Evolutionary conservation across 2,888 invertebrate genomes (phyloP), one percentile per base, ranked within the genome.

Genomic region (Barypeithes pellucidus): DNA sequence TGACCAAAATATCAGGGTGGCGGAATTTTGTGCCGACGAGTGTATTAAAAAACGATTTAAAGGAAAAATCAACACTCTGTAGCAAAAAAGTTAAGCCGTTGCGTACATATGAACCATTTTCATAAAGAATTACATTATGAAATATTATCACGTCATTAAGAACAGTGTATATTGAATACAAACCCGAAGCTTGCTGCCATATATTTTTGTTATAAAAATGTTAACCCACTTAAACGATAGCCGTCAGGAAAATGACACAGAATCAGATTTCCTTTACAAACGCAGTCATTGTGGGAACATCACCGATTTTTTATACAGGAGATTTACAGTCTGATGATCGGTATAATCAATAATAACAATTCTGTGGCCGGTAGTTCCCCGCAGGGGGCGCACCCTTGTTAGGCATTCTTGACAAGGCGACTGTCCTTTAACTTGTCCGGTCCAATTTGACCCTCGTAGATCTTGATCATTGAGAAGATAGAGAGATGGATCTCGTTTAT

Each of bases 381-480:
- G 78, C 82, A 79, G 82, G 83, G 80, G 80, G 81, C 75, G 75
- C 79, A 83, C 83, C 83, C 83, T 83, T 77, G 83, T 83, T 82
- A 82, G 77, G 76, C 72, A 70, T 76, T 72, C 69, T 71, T 79
- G 80, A 81, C 81, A 80, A 79, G 77, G 29, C 29, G 61, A 67
- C 72, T 67, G 67, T 72, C 67, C 54, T 67, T 57, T 36, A 57
- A 24, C 54, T 57, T 33, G 54, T 57, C 33, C 54, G 36, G 67
- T 71, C 79, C 79, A 79, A 79, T 78, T 79, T 72, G 52, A 57
- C 41, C 67, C 72, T 67, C 33, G 61, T 45, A 61, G 78, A 77
- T 78, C 47, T 20, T 36, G 68, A 73, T 67, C 62, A 43, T 43
- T 47, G 39, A 52, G 59, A 54, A 16, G 70, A 70, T 70, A 70